Percentiles rank a stretch among this genome's conserved stretches.
These are phyloP conservation scores for Podocnemis expansa DNA, from an alignment of 2,113 vertebrate genomes.

Conservation along the genomic window DNA sequence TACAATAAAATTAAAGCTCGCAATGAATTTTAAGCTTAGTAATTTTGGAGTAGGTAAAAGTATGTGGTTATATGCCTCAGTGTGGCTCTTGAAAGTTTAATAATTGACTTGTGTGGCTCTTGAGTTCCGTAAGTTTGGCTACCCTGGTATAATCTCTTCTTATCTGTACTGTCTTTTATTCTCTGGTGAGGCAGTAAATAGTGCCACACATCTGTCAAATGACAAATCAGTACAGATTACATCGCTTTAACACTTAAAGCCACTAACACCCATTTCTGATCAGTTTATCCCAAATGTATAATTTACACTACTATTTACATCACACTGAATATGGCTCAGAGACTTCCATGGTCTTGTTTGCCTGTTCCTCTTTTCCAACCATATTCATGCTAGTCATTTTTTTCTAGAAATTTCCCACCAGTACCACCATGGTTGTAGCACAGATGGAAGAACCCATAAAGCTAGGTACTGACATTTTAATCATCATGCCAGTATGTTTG, in stretches of 20 bases:
- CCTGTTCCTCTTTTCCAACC: not conserved
- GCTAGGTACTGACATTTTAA: not conserved
- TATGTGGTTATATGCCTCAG: no score
- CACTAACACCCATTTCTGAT: not conserved
- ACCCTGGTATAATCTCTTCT: not conserved
- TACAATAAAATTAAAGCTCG: no score
- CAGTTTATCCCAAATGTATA: not conserved
- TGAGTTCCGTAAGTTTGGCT: no score
- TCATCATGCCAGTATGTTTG: not conserved
- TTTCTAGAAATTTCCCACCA: not conserved
- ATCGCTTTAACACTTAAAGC: not conserved
- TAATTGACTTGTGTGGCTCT: no score
- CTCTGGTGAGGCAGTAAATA: not conserved
- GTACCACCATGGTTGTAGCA: not conserved
- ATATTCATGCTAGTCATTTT: not conserved
- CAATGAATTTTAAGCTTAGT: no score
- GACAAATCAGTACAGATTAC: not conserved
- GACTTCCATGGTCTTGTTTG: not conserved
- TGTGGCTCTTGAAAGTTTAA: no score
- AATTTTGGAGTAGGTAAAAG: no score
- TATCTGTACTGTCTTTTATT: not conserved
- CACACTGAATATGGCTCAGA: not conserved
- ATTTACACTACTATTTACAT: not conserved
- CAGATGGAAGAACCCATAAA: not conserved
- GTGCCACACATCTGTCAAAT: not conserved